Evolutionary conservation across 2,113 vertebrate genomes (phyloP).

Genomic region (Limnothrissa miodon): DNA sequence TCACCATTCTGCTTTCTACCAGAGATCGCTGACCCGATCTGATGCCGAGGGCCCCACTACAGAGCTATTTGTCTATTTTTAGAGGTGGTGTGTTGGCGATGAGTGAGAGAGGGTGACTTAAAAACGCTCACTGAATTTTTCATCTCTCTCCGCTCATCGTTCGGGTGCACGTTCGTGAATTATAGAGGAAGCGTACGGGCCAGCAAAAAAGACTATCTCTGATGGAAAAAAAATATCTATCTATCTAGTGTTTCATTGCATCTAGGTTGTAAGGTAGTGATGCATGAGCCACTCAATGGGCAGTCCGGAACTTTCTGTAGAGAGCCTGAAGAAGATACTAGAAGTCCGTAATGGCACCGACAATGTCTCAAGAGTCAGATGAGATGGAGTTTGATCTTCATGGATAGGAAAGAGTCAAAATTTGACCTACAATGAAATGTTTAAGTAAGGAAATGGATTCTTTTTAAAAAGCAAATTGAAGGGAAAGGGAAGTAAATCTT

Average conservation of each 20-base stretch:
- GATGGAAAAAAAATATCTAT: not conserved
- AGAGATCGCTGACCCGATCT: not conserved
- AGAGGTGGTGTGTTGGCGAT: constrained; percentile 1
- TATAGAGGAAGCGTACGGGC: constrained; percentile 50
- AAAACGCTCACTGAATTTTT: constrained; percentile 61
- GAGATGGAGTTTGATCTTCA: not conserved
- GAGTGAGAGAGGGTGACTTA: constrained; percentile 8
- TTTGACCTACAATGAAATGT: not conserved
- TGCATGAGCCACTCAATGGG: not conserved
- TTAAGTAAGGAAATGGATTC: not conserved
- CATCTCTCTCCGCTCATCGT: constrained; percentile 50
- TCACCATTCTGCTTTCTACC: not conserved
- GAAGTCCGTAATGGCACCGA: not conserved
- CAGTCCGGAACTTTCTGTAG: not conserved
- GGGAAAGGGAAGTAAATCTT: no score
- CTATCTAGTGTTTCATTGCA: constrained; percentile 24
- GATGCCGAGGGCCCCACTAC: not conserved
- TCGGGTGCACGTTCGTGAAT: constrained; percentile 52
- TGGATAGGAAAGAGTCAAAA: not conserved
- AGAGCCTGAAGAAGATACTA: not conserved
- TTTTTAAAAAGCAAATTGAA: not conserved
- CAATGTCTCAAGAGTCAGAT: not conserved
- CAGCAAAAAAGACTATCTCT: constrained; percentile 26
- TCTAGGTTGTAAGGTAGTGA: not conserved
- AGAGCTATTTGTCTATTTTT: constrained; percentile 16